Evolutionary conservation across 2,113 vertebrate genomes (phyloP).

Genomic region (Gallinago undulata): DNA sequence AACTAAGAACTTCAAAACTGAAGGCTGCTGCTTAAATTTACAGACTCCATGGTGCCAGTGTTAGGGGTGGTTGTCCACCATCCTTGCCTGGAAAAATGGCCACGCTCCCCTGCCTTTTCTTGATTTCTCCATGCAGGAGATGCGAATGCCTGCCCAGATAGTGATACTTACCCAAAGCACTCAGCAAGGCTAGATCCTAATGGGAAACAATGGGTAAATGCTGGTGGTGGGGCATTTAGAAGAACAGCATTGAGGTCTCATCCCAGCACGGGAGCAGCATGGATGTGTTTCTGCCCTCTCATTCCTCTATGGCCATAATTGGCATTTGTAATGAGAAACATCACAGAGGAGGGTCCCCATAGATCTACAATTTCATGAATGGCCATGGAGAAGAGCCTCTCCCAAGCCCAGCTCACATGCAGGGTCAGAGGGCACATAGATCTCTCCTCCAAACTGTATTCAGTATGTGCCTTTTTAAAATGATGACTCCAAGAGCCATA

Average conservation of each 20-base stretch:
- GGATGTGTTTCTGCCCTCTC: not conserved
- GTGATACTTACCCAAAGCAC: not conserved
- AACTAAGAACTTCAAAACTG: not conserved
- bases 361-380: not conserved
- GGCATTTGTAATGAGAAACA: not conserved
- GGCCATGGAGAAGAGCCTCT: not conserved
- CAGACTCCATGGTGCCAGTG: not conserved
- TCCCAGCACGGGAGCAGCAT: accelerated
- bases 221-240: not conserved
- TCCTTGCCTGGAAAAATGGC: not conserved
- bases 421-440: not conserved
- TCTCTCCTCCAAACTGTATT: not conserved
- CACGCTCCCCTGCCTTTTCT: accelerated
- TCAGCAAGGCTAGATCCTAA: not conserved
- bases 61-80: not conserved
- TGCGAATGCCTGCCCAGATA: accelerated
- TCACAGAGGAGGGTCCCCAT: not conserved
- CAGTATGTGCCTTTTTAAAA: not conserved
- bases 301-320: not conserved
- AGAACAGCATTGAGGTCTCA: not conserved
- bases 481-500: not conserved
- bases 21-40: not conserved
- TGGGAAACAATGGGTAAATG: not conserved
- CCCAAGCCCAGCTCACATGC: accelerated
- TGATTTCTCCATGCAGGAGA: not conserved